These are phyloP conservation scores for Strigamia maritima DNA, from an alignment of 2,888 invertebrate genomes.

Conservation along the genomic window DNA sequence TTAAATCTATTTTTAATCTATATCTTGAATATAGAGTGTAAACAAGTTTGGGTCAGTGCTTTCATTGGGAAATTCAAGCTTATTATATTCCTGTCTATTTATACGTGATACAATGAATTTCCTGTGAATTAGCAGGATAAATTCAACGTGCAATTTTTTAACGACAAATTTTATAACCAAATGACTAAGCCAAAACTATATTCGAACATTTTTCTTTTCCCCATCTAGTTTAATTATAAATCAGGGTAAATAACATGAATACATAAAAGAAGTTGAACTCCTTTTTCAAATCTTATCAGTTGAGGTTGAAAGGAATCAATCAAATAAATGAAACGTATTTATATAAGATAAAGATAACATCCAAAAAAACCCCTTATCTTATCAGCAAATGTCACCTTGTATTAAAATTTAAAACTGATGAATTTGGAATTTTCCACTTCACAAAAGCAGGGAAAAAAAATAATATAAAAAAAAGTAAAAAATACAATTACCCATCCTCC, in stretches of 20 bases:
- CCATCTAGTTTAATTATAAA: too few relatives aligned
- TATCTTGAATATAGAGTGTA: background rate
- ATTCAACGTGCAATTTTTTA: background rate
- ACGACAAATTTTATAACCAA: background rate
- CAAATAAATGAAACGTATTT: background rate
- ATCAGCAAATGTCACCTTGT: background rate
- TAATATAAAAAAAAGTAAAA: background rate
- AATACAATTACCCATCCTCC: constrained; percentile 74
- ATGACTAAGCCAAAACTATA: too few relatives aligned
- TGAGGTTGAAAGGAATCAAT: background rate
- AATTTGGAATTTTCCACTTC: background rate
- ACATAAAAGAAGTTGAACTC: background rate
- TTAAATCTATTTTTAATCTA: too few relatives aligned
- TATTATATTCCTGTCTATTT: background rate
- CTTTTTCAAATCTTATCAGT: background rate
- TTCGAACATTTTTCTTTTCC: too few relatives aligned
- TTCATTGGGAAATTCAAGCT: background rate
- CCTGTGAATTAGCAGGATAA: background rate
- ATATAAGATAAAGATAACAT: background rate
- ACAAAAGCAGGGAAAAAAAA: background rate
- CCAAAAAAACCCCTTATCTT: background rate
- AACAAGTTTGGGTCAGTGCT: background rate
- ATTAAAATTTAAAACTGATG: background rate
- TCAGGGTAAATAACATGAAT: background rate
- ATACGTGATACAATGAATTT: background rate